Conservation (phyloP, 2,797 vertebrate species). For the Lagocephalus sceleratus region DNA sequence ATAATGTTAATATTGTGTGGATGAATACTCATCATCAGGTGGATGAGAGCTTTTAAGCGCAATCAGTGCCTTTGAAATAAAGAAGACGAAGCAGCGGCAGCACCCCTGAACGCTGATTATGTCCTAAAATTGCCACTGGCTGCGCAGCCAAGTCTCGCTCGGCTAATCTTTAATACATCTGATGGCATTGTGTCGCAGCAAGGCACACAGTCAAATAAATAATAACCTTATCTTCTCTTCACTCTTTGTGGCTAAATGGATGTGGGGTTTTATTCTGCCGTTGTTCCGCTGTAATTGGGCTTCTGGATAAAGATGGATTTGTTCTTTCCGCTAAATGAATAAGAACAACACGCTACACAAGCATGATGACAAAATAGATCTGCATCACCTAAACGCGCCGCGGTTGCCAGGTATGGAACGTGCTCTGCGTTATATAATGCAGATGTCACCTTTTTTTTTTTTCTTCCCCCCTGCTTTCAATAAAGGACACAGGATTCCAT, state of each 20-base stretch:
- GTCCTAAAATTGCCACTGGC: constrained; percentile 42
- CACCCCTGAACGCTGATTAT: constrained; percentile 50
- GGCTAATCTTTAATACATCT: constrained; percentile 50
- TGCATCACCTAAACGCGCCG: constrained; percentile 1
- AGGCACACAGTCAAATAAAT: constrained; percentile 47
- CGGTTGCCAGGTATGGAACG: constrained; percentile 6
- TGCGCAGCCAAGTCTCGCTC: constrained; percentile 34
- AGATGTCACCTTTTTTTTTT: constrained; percentile 16
- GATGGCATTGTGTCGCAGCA: constrained; percentile 43
- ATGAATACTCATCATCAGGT: constrained; percentile 55
- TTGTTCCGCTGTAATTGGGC: constrained; percentile 33
- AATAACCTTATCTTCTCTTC: constrained; percentile 48
- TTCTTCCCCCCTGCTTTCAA: constrained; percentile 43
- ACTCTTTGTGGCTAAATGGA: constrained; percentile 28
- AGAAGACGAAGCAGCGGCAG: constrained; percentile 41
- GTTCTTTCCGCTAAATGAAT: constrained; percentile 54
- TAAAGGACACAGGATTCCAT: constrained; percentile 78
- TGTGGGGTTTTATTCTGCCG: constrained; percentile 29
- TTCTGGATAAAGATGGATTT: constrained; percentile 56
- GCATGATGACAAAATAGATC: constrained; percentile 2
- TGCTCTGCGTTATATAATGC: background rate
- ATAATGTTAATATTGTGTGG: constrained; percentile 52
- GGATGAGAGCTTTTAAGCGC: constrained; percentile 49
- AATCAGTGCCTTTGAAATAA: constrained; percentile 65
- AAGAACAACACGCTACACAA: constrained; percentile 34